Conservation (phyloP, 2,888 invertebrate genomes). For the Callinectes sapidus region DNA sequence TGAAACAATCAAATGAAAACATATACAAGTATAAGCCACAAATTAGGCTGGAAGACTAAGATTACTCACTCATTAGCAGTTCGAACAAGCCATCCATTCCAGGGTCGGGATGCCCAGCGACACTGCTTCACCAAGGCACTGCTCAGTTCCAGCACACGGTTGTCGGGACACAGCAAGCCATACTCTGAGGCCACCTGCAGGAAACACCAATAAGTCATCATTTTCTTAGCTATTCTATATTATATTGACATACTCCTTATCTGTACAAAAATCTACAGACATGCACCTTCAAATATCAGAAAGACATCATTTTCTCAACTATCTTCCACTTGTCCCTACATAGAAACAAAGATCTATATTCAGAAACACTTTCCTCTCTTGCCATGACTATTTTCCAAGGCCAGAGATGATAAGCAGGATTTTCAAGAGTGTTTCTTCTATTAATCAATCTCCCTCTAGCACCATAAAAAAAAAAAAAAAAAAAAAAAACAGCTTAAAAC, state of each 20-base stretch:
- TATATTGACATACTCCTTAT: not conserved
- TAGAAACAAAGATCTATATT: too few relatives aligned
- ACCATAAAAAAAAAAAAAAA: too few relatives aligned
- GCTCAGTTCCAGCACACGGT: conserved; percentile 82
- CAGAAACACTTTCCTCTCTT: too few relatives aligned
- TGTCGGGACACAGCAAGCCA: conserved; percentile 88
- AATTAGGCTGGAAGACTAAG: not conserved
- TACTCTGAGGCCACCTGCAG: conserved; percentile 77
- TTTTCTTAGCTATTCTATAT: too few relatives aligned
- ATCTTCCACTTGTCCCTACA: too few relatives aligned
- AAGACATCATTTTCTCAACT: too few relatives aligned
- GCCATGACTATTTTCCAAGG: too few relatives aligned
- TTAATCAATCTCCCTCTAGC: too few relatives aligned
- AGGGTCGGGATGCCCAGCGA: conserved; percentile 90
- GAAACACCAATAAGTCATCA: not conserved
- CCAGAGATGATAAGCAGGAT: too few relatives aligned
- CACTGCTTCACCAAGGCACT: conserved; percentile 82
- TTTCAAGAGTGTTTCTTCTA: too few relatives aligned
- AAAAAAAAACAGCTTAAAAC: too few relatives aligned
- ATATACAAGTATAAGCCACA: not conserved
- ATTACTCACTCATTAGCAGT: conserved; percentile 53
- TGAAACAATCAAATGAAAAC: not conserved
- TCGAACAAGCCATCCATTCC: conserved; percentile 85
- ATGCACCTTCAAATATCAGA: too few relatives aligned
- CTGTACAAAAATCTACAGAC: not conserved